These are phyloP conservation scores for Engraulis encrasicolus DNA, from an alignment of 2,113 vertebrate genomes.

Conservation along the genomic window DNA sequence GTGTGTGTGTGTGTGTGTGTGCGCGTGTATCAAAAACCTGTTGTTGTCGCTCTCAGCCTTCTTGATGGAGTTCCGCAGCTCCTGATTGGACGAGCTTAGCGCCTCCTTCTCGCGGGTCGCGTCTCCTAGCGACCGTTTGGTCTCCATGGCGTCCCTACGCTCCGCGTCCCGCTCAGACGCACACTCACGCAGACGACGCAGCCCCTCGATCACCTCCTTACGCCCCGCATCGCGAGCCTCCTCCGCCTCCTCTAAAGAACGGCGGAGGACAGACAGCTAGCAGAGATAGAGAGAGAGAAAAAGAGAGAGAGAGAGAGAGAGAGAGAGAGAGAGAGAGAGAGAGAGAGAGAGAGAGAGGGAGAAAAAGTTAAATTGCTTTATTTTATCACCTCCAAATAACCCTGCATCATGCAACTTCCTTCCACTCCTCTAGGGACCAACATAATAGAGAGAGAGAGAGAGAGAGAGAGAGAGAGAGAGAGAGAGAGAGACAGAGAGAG, in stretches of 20 bases:
- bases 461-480: no score
- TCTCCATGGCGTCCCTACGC: slow-evolving; percentile 71
- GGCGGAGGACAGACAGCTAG: slow-evolving; percentile 73
- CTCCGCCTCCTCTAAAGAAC: slow-evolving; percentile 68
- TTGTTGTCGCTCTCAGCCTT: slow-evolving; percentile 78
- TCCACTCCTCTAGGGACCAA: no score
- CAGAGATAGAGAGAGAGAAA: not conserved
- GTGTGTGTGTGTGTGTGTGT: not conserved
- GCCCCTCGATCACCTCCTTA: slow-evolving; percentile 71
- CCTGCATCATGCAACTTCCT: no score
- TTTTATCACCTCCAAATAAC: no score
- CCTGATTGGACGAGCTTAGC: slow-evolving; percentile 74
- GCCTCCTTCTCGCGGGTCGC: slow-evolving; percentile 73
- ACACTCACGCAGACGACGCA: slow-evolving; percentile 68
- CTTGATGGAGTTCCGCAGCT: slow-evolving; percentile 73
- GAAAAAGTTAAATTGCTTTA: not conserved
- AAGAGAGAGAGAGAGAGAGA: not conserved
- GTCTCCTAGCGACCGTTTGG: slow-evolving; percentile 63
- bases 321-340: not conserved
- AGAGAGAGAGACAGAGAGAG: no score
- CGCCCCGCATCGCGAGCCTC: slow-evolving; percentile 60
- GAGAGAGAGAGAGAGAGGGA: not conserved
- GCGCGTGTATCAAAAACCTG: no score
- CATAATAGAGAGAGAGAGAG: no score
- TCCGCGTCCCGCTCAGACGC: slow-evolving; percentile 69